Evolutionary conservation across 2,888 invertebrate species (phyloP).

Genomic region (Drosophila niveifrons): DNA sequence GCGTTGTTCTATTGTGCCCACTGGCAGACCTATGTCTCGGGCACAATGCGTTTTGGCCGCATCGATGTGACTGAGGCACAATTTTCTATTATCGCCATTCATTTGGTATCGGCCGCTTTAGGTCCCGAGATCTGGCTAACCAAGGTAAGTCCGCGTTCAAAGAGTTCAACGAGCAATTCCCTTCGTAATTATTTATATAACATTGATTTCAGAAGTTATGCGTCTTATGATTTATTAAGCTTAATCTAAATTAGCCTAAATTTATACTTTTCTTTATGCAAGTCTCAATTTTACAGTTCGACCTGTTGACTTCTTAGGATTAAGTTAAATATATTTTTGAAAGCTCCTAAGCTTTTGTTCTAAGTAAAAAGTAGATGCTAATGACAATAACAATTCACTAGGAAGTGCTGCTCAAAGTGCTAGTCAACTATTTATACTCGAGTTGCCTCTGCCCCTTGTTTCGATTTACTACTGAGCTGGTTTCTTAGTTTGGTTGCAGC

Average conservation of each 20-base stretch:
- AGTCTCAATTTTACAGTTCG: constrained; percentile 22
- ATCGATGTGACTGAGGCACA: constrained; percentile 99
- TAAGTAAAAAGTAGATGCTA: constrained; percentile 13
- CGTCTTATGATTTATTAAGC: constrained; percentile 42
- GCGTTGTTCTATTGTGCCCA: constrained; percentile 99
- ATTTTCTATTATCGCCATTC: constrained; percentile 95
- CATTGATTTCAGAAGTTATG: constrained; percentile 37
- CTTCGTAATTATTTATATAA: not conserved
- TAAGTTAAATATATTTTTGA: constrained; percentile 9
- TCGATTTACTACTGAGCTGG: constrained; percentile 36
- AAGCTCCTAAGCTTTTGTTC: constrained; percentile 10
- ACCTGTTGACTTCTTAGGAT: constrained; percentile 8
- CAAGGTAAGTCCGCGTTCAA: constrained; percentile 86
- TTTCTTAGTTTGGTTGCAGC: constrained; percentile 20
- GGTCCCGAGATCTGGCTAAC: constrained; percentile 95
- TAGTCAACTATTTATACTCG: constrained; percentile 10
- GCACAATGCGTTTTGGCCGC: constrained; percentile 94
- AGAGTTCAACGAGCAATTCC: not conserved
- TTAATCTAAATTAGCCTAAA: constrained; percentile 16
- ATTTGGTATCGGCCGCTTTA: constrained; percentile 93
- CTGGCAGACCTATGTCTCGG: constrained; percentile 99
- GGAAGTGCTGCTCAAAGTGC: constrained; percentile 10
- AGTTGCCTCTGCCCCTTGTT: constrained; percentile 39
- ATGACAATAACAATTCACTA: constrained; percentile 22
- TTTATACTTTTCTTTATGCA: constrained; percentile 7